Evolutionary conservation across 2,888 invertebrate species (phyloP).

Genomic region (Melinaea marsaeus): DNA sequence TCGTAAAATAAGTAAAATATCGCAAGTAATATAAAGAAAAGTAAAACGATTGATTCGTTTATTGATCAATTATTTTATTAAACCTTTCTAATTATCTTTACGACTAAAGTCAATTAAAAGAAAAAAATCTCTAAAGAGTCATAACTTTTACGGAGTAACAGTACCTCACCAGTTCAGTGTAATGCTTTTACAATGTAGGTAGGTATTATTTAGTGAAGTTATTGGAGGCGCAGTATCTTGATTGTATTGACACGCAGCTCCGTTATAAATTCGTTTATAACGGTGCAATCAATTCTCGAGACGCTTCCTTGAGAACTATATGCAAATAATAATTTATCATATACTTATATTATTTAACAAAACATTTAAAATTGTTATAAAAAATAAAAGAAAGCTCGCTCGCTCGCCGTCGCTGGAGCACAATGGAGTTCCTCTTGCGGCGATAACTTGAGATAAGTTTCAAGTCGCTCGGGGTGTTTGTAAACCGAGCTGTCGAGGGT

Average conservation of each 20-base stretch:
- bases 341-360: neutral
- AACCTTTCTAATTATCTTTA: too few species aligned
- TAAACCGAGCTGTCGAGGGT: constrained; percentile 32
- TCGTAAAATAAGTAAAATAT: too few species aligned
- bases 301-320: constrained; percentile 28
- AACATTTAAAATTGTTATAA: neutral
- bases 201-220: too few species aligned
- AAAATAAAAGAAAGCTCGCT: neutral
- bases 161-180: too few species aligned
- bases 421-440: constrained; percentile 27
- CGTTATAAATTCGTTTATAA: constrained; percentile 28
- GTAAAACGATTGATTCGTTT: too few species aligned
- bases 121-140: too few species aligned
- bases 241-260: constrained; percentile 20
- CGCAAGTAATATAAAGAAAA: too few species aligned
- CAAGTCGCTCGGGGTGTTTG: constrained; percentile 29
- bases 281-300: constrained; percentile 29
- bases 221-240: constrained; percentile 12
- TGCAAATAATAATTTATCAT: neutral
- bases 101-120: too few species aligned
- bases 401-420: neutral
- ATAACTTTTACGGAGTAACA: too few species aligned
- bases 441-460: constrained; percentile 37
- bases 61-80: too few species aligned
- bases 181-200: too few species aligned